A percentile compares a stretch with the other conserved stretches of the same genome.
Conservation (phyloP, 2,797 vertebrate species). For the Podarcis lilfordi region DNA sequence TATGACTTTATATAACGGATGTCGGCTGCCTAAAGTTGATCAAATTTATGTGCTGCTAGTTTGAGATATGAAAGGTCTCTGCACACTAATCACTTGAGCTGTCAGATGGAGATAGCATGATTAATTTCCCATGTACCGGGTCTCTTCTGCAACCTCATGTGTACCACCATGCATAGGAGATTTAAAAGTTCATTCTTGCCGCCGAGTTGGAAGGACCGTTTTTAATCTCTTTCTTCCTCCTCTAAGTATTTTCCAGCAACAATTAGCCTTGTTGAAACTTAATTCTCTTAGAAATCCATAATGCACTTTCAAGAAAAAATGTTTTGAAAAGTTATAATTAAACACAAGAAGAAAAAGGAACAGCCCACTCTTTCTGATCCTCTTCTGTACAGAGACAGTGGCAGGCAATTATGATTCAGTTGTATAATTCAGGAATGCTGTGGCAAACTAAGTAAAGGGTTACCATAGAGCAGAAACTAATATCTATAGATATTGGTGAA, state of each 20-base stretch:
- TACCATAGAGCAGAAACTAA: not conserved
- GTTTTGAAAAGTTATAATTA: constrained; percentile 9
- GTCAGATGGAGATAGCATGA: constrained; percentile 20
- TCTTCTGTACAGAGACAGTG: constrained; percentile 20
- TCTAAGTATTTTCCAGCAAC: constrained; percentile 38
- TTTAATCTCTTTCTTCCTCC: not conserved
- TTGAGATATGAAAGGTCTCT: constrained; percentile 53
- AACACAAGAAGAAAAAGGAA: not conserved
- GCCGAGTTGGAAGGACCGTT: constrained; percentile 23
- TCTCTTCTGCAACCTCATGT: not conserved
- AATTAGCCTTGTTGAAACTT: not conserved
- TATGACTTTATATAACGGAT: constrained; percentile 27
- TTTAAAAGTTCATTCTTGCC: constrained; percentile 14
- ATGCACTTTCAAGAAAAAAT: not conserved
- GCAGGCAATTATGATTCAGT: constrained; percentile 27
- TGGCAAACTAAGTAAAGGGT: not conserved
- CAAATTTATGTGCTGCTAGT: constrained; percentile 49
- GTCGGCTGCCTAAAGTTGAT: constrained; percentile 50
- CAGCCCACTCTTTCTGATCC: not conserved
- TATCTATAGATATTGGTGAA: not conserved
- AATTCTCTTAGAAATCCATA: constrained; percentile 13
- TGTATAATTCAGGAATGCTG: constrained; percentile 26
- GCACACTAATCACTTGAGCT: constrained; percentile 35
- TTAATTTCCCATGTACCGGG: constrained; percentile 51
- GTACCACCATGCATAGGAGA: constrained; percentile 13